Base-by-base conservation (phyloP, 2,797 vertebrate species). In the Platalea minor region DNA sequence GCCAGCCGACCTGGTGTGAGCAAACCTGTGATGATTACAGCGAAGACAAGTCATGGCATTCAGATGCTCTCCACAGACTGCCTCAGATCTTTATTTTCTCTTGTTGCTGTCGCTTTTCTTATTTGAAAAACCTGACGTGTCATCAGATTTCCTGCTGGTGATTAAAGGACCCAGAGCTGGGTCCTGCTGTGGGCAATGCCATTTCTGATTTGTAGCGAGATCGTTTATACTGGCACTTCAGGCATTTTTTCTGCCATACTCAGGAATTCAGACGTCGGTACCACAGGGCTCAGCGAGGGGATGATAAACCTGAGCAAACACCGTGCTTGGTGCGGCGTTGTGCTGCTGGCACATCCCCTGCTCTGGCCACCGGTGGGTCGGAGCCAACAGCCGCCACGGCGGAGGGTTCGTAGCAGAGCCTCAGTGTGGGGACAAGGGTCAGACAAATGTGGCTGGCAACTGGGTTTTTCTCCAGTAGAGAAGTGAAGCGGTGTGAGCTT, bases 321-420 rank as follows among this genome's bases (percentile, higher is more conserved):
- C n/a, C 2, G 26, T 39, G 29, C 57, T 33, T 11, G 5, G 31
- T 13, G 53, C 12, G 4, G 76, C 25, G 1, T 24, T 25, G 7
- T 41, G 61, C 82, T 60, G 14, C 69, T 28, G 50, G 31, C 35
- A 9, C 23, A 2, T 43, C 28, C 61, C 41, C 37, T 33, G 35
- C 54, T 24, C 39, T 5, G 41, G 37, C 24, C 35, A 12, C 17
- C 0, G 4, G 29, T 3, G 19, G 7, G 19, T 67, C 1, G 0
- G 60, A 37, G 41, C n/a, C 60, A 18, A 7, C 7, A 16, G 85
- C 41, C 7, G 1, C 65, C 2, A 1, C 2, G 7, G 60, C 5
- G 1, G 29, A n/a, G 51, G 57, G 29, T 13, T 51, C 48, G 39
- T 16, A 15, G n/a, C 4, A 1, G 35, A 31, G 41, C 59, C 53